These are phyloP conservation scores for Theonella swinhoei DNA, from an alignment of 37 sponge, comb jelly and placozoan species.

Conservation along the genomic window DNA sequence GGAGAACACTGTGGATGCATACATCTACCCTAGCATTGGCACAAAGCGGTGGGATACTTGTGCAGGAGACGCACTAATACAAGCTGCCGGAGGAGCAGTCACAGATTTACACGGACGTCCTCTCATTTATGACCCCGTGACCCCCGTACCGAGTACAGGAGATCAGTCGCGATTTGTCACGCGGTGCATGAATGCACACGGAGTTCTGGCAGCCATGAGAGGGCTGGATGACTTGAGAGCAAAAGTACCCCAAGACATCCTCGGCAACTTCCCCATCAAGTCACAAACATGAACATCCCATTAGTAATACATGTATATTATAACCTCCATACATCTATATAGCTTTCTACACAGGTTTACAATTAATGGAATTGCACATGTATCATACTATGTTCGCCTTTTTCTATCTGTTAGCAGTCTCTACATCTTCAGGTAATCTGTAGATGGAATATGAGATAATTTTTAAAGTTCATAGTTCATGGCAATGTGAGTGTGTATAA, in stretches of 20 bases:
- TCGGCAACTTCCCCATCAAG: neutral
- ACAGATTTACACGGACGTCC: conserved; percentile 80
- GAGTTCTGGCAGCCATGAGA: conserved; percentile 62
- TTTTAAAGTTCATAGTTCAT: neutral
- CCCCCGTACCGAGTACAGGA: neutral
- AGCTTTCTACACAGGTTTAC: neutral
- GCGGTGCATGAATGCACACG: conserved; percentile 11
- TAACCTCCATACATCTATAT: neutral
- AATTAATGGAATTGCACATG: too few relatives aligned
- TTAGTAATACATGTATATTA: neutral
- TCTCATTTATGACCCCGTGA: conserved; percentile 58
- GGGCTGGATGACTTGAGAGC: conserved; percentile 38
- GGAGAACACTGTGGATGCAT: conserved; percentile 81
- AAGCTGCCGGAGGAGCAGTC: conserved; percentile 73
- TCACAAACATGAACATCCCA: too few relatives aligned
- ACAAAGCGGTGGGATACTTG: conserved; percentile 98
- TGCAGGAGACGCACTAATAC: conserved; percentile 89
- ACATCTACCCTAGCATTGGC: conserved; percentile 80
- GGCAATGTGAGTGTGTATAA: neutral
- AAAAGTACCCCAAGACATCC: conserved; percentile 52
- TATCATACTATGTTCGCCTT: too few relatives aligned
- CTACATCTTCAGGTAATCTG: conserved; percentile 24
- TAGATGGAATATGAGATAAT: neutral
- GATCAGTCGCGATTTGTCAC: neutral
- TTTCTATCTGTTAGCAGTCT: too few relatives aligned